Percentiles rank a stretch among this genome's conserved stretches.
These are phyloP conservation scores for Pseudocheirus occidentalis DNA, from an alignment of 2,797 vertebrate genomes.

Conservation along the genomic window DNA sequence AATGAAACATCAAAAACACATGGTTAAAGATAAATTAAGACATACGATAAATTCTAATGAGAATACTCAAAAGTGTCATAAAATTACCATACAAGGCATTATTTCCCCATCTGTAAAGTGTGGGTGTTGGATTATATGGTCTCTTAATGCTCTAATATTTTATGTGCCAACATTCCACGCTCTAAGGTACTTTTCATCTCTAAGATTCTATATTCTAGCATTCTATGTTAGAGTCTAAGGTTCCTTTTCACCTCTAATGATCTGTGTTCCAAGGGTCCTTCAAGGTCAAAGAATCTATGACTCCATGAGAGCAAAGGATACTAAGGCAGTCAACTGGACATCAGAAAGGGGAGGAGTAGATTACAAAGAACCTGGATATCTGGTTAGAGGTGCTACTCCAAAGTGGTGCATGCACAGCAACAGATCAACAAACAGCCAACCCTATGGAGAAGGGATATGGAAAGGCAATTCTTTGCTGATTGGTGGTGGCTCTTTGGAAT, in stretches of 20 bases:
- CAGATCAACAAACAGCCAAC: conserved; percentile 31
- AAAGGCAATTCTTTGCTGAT: conserved; percentile 53
- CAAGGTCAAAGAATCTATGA: neutral
- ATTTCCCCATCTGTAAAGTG: neutral
- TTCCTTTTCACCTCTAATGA: neutral
- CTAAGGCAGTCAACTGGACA: neutral
- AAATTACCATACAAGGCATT: neutral
- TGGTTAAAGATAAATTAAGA: neutral
- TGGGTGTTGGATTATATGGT: neutral
- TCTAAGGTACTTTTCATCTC: neutral
- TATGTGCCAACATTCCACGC: neutral
- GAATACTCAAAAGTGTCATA: neutral
- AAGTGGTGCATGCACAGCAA: neutral
- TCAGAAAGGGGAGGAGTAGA: neutral
- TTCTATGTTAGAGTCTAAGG: neutral
- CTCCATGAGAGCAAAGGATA: neutral
- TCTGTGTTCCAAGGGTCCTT: neutral
- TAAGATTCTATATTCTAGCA: neutral
- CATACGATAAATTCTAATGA: neutral
- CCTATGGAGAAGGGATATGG: neutral
- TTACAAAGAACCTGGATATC: neutral
- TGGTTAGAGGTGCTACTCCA: neutral
- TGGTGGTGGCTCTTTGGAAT: conserved; percentile 47
- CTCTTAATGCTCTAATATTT: neutral
- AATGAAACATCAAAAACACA: neutral